Percentiles rank a stretch among this genome's conserved stretches.
These are phyloP conservation scores for Crotalus horridus DNA, from an alignment of 2,113 vertebrate species.

Conservation along the genomic window DNA sequence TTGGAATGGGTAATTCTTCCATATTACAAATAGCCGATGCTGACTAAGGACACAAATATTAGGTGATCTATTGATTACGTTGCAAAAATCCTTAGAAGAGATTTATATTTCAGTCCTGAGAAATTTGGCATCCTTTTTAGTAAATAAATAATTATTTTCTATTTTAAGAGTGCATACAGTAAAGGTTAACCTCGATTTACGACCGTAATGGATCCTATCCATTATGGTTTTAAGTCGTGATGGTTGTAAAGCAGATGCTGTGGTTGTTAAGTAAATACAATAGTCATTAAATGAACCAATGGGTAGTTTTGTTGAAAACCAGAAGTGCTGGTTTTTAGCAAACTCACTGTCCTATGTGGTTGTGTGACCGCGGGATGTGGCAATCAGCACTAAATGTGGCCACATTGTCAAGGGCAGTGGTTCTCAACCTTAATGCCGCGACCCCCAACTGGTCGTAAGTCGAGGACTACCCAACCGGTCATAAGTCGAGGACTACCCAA, in stretches of 20 bases:
- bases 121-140: not conserved
- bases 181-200: not conserved
- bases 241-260: not conserved
- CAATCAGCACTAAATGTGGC: not conserved
- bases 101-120: not conserved
- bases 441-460: no score
- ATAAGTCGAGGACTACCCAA: no score
- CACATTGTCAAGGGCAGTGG: not conserved
- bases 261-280: not conserved
- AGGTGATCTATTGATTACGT: not conserved
- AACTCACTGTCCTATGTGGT: not conserved
- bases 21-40: not conserved
- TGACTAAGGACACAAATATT: not conserved
- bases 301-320: not conserved
- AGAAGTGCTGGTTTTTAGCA: not conserved
- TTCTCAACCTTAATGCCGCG: no score
- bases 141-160: not conserved
- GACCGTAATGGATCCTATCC: not conserved
- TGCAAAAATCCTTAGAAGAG: not conserved
- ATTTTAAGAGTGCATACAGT: not conserved
- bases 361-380: not conserved
- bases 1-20: not conserved
- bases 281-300: not conserved
- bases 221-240: not conserved
- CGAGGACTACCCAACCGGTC: no score